Evolutionary conservation across 2,888 invertebrate genomes (phyloP), one percentile per base, ranked within the genome.

Genomic region (Leuctra nigra): DNA sequence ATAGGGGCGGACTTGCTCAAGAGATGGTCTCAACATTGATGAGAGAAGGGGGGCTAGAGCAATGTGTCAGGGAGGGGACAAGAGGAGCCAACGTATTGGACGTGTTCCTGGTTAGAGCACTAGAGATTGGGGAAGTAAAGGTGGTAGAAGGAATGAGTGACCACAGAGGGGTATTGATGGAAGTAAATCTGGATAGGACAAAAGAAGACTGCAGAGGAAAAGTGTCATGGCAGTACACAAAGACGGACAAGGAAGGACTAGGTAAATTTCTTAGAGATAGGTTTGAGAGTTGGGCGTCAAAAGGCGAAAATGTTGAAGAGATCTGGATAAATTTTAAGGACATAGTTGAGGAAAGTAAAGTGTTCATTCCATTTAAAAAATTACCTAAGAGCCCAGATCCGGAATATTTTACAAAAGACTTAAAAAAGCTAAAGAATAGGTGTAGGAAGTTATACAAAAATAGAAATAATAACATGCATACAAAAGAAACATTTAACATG

Each of bases 291-390:
- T 41, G 41, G 41, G 18, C 13, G 16, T 11, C 14, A 11, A 13
- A 41, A 20, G 41, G 16, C 13, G 41, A 41, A 20, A 14, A 16
- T 11, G 16, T 41, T 18, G 20, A 41, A 18, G 13, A 14, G 11
- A 41, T 41, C 9, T 41, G 41, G 41, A 2, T 18, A 41, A 4
- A 3, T 14, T 41, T 41, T 20, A 16, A 18, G 4, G 16, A 41
- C 14, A 41, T 41, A 41, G 41, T 41, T 18, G 41, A 41, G 18
- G 41, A 16, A 20, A 41, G 41, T 20, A 41, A 41, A 41, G 18
- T 9, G 41, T 41, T 41, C 18, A 41, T 16, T 18, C 41, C 41
- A 14, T 18, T 4, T 2, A 41, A 41, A 16, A 41, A 14, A 41
- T 9, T 41, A 20, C 9, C 4, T 9, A 41, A 20, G 11, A 41